These are phyloP conservation scores for Agelas oroides DNA, from an alignment of 37 sponge, comb jelly and placozoan genomes.

Conservation along the genomic window DNA sequence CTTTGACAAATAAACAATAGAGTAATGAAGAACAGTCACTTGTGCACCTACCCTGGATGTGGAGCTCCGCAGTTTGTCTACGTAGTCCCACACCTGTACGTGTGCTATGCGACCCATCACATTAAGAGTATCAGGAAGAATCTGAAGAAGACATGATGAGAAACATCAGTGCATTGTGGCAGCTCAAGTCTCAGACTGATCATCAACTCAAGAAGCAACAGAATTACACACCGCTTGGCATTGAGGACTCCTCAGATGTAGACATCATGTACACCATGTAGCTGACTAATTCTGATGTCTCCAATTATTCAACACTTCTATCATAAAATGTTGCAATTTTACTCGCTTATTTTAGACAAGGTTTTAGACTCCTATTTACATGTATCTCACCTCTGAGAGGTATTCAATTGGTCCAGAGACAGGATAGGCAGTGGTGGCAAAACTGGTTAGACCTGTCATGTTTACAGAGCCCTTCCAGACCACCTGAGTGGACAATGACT, in stretches of 20 bases:
- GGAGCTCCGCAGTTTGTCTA: constrained; percentile 71
- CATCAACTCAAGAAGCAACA: not conserved
- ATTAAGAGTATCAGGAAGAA: constrained; percentile 57
- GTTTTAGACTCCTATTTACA: too few species aligned
- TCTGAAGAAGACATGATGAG: too few species aligned
- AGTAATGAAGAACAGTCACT: too few species aligned
- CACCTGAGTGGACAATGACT: constrained; percentile 1
- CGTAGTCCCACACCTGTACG: constrained; percentile 82
- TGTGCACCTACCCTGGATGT: constrained; percentile 48
- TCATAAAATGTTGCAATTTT: too few species aligned
- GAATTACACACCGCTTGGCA: not conserved
- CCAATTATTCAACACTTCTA: too few species aligned
- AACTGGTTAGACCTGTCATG: constrained; percentile 67
- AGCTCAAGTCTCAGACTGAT: not conserved
- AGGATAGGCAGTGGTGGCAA: constrained; percentile 62
- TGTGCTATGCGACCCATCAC: constrained; percentile 80
- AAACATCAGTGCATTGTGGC: too few species aligned
- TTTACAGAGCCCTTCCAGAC: constrained; percentile 71
- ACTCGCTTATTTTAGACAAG: too few species aligned
- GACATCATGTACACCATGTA: too few species aligned
- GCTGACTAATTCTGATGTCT: too few species aligned
- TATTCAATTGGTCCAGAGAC: constrained; percentile 66
- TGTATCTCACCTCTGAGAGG: constrained; percentile 42
- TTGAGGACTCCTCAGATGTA: not conserved
- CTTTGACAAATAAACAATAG: too few species aligned